phyloP scores from a whole-genome alignment of 2,888 invertebrate genomes.

The Tetrapedia diversipes region DNA sequence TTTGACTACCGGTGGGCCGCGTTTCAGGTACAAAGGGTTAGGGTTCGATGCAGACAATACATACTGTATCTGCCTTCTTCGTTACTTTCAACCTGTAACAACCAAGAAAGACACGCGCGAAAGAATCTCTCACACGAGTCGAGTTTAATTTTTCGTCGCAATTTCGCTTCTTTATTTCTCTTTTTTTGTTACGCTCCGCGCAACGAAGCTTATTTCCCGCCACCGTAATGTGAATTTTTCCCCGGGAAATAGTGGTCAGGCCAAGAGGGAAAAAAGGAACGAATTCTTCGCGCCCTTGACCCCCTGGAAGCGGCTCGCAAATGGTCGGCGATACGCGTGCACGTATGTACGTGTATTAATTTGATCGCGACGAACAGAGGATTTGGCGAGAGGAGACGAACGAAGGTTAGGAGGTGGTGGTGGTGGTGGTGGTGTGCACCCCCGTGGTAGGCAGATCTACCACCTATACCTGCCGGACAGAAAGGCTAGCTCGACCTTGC shows the following conservation, averaged over 20 bases:
- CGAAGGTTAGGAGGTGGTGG: too few relatives aligned
- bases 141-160: neutral
- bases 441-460: neutral
- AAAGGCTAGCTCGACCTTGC: conserved; percentile 14
- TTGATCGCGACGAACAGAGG: neutral
- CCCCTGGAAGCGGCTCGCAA: neutral
- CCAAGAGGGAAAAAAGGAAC: conserved; percentile 19
- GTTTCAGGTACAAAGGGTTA: too few relatives aligned
- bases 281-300: conserved; percentile 41
- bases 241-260: neutral
- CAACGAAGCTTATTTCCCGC: neutral
- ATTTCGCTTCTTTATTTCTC: neutral
- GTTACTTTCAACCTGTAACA: too few relatives aligned
- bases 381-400: neutral
- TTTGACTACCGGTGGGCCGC: too few relatives aligned
- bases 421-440: neutral
- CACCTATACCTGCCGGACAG: neutral
- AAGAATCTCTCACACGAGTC: too few relatives aligned
- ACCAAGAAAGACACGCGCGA: too few relatives aligned
- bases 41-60: too few relatives aligned
- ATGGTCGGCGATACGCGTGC: neutral
- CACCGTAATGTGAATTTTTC: too few relatives aligned
- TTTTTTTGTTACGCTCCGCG: too few relatives aligned
- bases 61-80: too few relatives aligned
- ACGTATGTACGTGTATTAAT: too few relatives aligned